phyloP scores from a whole-genome alignment of 2,888 invertebrate genomes.

The Mythimna loreyi region DNA sequence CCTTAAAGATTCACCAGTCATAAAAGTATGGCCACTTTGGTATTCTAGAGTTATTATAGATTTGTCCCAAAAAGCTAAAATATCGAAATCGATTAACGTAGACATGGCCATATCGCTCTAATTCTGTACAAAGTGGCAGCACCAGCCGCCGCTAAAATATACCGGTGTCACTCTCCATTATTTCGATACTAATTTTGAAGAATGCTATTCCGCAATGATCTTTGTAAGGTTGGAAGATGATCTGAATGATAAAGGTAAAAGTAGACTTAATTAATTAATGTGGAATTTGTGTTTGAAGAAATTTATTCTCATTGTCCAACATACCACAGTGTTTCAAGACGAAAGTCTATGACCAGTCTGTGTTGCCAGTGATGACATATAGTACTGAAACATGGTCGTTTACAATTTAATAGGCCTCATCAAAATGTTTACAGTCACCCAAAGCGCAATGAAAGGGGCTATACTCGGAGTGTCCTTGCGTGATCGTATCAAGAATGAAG shows the following conservation, averaged over 20 bases:
- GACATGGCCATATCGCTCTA: slow-evolving; percentile 45
- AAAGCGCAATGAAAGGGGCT: no score
- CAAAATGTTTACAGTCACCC: no score
- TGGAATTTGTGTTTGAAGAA: no score
- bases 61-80: slow-evolving; percentile 52
- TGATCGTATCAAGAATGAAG: no score
- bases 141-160: slow-evolving; percentile 39
- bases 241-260: background rate
- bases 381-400: no score
- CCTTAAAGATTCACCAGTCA: background rate
- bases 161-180: slow-evolving; percentile 34
- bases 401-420: no score
- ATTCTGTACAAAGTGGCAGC: slow-evolving; percentile 37
- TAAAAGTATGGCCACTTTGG: slow-evolving; percentile 1
- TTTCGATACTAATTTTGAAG: slow-evolving; percentile 29
- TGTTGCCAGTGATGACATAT: no score
- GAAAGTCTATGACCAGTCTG: no score
- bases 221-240: slow-evolving; percentile 1
- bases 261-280: no score
- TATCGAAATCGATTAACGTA: slow-evolving; percentile 61
- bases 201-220: slow-evolving; percentile 4
- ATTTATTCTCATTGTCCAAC: no score
- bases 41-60: slow-evolving; percentile 42
- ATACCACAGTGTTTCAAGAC: no score
- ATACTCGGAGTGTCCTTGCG: no score